Base-by-base conservation (phyloP, 2,113 vertebrate genomes). In the Thamnophis sirtalis region DNA sequence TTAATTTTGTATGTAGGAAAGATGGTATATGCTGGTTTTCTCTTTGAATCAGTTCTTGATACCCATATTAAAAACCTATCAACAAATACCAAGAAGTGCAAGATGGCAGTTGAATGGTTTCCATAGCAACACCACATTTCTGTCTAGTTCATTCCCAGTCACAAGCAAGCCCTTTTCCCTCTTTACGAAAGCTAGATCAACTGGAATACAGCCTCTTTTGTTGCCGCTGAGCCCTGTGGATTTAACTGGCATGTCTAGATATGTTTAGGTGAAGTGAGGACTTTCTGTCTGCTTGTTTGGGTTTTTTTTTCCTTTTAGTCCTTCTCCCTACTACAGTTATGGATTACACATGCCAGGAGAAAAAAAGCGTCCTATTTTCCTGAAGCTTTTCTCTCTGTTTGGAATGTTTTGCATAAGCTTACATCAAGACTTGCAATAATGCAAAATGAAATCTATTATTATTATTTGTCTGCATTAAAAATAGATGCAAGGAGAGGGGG, bases 51-150 rank as follows among this genome's bases (percentile, higher is more conserved):
- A 4, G 48, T 58, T 15, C 19, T 51, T 92, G 85, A 86, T 51
- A 38, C 48, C 73, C 49, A 22, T 60, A 63, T 92, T 88, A 53
- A 84, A 90, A 49, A 84, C 43, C 86, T 91, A 84, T 88, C 89
- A 91, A 88, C 63, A 89, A 85, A 93, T 88, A 49, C 87, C 26
- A 49, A 58, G 68, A 89, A 26, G 87, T 63, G 55, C 55, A 88
- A 91, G 90, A 91, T 91, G 90, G 73, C 86, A 89, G 86, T 63
- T 84, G 84, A 85, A 88, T 50, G n/a, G 90, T 91, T 50, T 85
- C 90, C 90, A 91, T 93, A 56, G 68, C 90, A 93, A 93, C 90
- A 10, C 86, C 49, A 54, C 73, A 93, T 93, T 89, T 91, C 28
- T 88, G 92, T 54, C 86, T 84, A 51, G 68, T 88, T 50, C 24